Conservation (phyloP, 2,888 invertebrate species). For the Ferrisia virgata region DNA sequence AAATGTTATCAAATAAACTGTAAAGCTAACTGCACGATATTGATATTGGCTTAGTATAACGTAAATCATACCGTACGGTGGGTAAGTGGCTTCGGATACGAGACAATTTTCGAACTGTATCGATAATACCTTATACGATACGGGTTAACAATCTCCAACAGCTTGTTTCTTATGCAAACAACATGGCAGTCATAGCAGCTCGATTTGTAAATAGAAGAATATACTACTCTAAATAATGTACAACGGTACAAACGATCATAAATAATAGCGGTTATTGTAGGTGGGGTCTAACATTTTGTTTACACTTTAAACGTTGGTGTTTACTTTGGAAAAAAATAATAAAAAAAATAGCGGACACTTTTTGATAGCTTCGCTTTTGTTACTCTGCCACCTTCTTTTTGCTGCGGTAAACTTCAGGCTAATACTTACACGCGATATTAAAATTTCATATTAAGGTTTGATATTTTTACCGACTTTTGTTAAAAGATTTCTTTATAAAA, state of each 20-base stretch:
- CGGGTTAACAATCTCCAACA: conserved; percentile 32
- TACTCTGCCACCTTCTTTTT: conserved; percentile 23
- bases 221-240: conserved; percentile 7
- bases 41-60: background rate
- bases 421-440: conserved; percentile 31
- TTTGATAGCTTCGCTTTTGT: conserved; percentile 32
- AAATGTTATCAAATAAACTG: background rate
- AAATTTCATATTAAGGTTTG: conserved; percentile 8
- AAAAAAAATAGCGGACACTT: conserved; percentile 29
- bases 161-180: conserved; percentile 29
- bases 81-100: conserved; percentile 16
- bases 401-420: background rate
- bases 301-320: conserved; percentile 32
- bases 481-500: conserved; percentile 1
- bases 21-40: background rate
- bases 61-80: background rate
- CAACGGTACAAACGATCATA: conserved; percentile 35
- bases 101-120: conserved; percentile 20
- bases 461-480: background rate
- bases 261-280: conserved; percentile 35
- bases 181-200: conserved; percentile 20
- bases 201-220: conserved; percentile 28
- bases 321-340: conserved; percentile 15
- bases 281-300: conserved; percentile 32
- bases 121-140: conserved; percentile 20